Evolutionary conservation across 2,113 vertebrate genomes (phyloP).

Genomic region (Rhinoderma darwinii): DNA sequence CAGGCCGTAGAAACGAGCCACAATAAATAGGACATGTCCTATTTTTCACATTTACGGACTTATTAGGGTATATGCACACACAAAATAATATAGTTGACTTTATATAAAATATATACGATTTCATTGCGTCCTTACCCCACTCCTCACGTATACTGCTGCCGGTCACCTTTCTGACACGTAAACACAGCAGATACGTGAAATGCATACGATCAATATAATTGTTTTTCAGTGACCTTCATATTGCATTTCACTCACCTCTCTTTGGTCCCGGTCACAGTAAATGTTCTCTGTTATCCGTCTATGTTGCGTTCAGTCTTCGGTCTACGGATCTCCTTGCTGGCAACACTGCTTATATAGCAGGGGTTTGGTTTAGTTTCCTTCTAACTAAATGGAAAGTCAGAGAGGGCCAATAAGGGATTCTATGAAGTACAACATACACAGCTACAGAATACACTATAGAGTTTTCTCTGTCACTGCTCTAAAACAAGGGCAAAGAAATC

Average conservation of each 20-base stretch:
- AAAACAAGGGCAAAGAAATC: not conserved
- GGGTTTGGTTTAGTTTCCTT: constrained; percentile 16
- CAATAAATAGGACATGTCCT: no score
- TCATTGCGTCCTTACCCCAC: no score
- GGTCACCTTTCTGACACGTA: not conserved
- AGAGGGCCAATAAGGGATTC: not conserved
- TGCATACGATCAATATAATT: not conserved
- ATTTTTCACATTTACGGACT: no score
- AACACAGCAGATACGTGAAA: not conserved
- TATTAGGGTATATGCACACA: no score
- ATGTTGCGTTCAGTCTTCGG: not conserved
- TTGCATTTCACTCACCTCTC: not conserved
- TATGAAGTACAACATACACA: not conserved
- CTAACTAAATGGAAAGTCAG: not conserved
- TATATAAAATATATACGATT: no score
- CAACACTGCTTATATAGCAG: not conserved
- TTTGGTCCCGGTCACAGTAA: not conserved
- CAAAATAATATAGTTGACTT: no score
- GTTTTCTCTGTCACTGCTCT: not conserved
- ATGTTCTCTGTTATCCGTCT: not conserved
- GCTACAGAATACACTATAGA: not conserved
- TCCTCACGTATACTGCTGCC: no score
- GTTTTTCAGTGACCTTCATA: not conserved
- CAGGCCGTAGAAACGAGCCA: no score
- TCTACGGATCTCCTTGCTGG: not conserved